Base-by-base conservation (phyloP, 2,113 vertebrate species). In the Formicarius rufipectus region DNA sequence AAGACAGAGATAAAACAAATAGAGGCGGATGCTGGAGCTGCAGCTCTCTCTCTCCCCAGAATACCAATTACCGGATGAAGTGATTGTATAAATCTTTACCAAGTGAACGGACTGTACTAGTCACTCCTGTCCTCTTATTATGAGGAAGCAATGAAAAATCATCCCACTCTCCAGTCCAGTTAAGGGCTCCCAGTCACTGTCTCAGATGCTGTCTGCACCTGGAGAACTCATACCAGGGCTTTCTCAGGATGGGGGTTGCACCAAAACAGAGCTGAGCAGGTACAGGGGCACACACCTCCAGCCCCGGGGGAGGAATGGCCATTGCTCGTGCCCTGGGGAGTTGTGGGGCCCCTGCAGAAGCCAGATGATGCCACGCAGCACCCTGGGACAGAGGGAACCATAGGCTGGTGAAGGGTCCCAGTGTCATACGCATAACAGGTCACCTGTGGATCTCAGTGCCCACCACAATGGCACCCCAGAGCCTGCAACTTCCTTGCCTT, bases 1-100 rank as follows among this genome's bases (percentile, higher is more conserved):
- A 97, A 92, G 96, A 95, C 95, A 84, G 96, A 95, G 96, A 91
- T 98, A 97, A 98, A 97, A 97, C 98, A 97, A 97, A 97, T 97
- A 96, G 97, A 97, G 42, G 89, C 82, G 96, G 97, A 94, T 96
- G 95, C 94, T 75, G 56, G 95, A 95, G 92, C 95, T 74, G 96
- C 82, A 89, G 93, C 84, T 91, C 27, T 16, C 11, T 94, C 74
- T 87, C 96, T 97, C 97, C 83, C 74, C 18, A 85, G 97, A 97
- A 98, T 98, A 97, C 97, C 97, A 98, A 98, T 98, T 93, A 97
- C 95, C 0, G 72, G 89, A 96, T 75, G 93, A 95, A 97, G 96
- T 47, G 95, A 95, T 64, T 83, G 96, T 96, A 93, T 95, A 86
- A 92, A 90, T 95, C 85, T 97, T 95, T 93, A 93, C 89, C 10